Evolutionary conservation across 2,888 invertebrate species (phyloP).

Genomic region (Eueremaeus valkanovi): DNA sequence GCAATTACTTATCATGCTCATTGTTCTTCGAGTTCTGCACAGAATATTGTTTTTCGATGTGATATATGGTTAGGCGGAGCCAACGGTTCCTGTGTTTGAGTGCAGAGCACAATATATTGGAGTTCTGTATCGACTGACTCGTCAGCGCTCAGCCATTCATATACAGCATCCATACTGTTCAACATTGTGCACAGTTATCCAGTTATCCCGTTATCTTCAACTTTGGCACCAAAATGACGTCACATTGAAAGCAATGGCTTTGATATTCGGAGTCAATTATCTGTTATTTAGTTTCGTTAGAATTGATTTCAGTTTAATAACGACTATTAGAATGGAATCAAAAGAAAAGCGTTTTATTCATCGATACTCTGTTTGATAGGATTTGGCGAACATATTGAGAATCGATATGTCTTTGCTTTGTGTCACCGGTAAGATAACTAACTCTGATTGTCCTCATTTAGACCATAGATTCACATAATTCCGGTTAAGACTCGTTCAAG

Average conservation of each 20-base stretch:
- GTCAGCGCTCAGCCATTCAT: background rate
- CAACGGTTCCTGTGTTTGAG: background rate
- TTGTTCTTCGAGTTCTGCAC: background rate
- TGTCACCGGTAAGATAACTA: constrained; percentile 46
- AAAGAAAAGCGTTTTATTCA: background rate
- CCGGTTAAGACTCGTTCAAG: too few relatives aligned
- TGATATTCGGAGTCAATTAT: constrained; percentile 2
- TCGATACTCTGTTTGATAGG: background rate
- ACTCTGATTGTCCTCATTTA: background rate
- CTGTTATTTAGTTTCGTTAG: background rate
- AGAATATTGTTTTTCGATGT: background rate
- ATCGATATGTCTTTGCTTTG: constrained; percentile 46
- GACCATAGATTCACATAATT: too few relatives aligned
- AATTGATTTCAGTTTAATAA: background rate
- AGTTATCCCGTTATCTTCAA: constrained; percentile 21
- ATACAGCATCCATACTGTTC: constrained; percentile 18
- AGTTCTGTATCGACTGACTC: background rate
- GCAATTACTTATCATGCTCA: background rate
- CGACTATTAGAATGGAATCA: background rate
- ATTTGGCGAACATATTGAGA: background rate
- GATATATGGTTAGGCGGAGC: constrained; percentile 11
- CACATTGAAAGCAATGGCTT: constrained; percentile 23
- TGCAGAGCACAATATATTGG: background rate
- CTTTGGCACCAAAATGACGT: constrained; percentile 33
- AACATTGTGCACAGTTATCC: background rate